Evolutionary conservation across 2,888 invertebrate species (phyloP), one percentile per base, ranked within the genome.

Genomic region (Falcaria lacertinaria): DNA sequence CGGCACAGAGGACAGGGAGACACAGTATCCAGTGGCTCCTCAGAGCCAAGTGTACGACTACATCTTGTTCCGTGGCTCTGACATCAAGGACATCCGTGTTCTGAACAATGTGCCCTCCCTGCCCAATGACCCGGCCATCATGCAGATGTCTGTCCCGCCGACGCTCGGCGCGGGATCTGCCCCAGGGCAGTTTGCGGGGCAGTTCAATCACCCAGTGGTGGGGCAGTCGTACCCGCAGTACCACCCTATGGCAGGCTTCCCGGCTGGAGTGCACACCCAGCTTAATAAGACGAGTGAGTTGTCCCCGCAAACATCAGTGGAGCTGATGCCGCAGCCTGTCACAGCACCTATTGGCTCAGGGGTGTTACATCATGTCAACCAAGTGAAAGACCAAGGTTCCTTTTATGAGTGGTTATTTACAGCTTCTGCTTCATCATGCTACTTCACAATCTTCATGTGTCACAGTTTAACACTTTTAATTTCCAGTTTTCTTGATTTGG

Each of bases 1-100:
- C 91, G 99, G 99, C 43, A 99, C 99, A 33, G 99, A 99, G 89
- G 98, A 99, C 77, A 92, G 99, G 38, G 97, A 98, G 67, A 96
- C 98, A 4, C 96, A 97, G 74, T 96, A 95, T 76, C 97, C 97
- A 50, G 98, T 99, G 44, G 96, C 98, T 41, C 97, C 98, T 15
- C 96, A 98, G 81, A 97, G 97, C 88, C 98, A 99, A 85, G 95
- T 99, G 43, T 99, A 98, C 83, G 99, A 99, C 79, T 99, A 98
- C 87, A 99, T 99, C 71, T 92, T 99, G 63, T 99, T 99, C 89
- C 93, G 98, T 60, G 99, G 99, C 37, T 95, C 97, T 56, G 99
- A 99, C 83, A 99, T 99, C 74, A 99, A 99, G 90, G 99, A 99
- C 82, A 97, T 99, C 71, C 93, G 98, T 80, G 98, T 99, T 40